Evolutionary conservation across 2,888 invertebrate genomes (phyloP).

Genomic region (Agonopterix arenella): DNA sequence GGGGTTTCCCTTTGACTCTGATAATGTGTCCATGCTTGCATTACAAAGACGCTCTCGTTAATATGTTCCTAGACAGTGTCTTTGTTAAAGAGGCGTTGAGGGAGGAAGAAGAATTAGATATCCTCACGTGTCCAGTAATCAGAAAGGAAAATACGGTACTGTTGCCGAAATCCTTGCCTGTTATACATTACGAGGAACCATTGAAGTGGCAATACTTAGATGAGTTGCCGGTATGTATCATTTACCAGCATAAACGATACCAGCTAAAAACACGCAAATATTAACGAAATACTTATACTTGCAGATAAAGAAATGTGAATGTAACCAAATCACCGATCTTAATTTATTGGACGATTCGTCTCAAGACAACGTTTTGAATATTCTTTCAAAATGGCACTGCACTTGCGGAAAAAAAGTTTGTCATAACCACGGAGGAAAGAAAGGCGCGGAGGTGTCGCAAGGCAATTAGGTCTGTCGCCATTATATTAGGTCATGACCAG

Average conservation of each 20-base stretch:
- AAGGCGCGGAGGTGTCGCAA: too few species aligned
- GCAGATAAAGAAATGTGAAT: conserved; percentile 66
- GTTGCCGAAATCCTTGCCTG: conserved; percentile 50
- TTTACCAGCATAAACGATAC: background rate
- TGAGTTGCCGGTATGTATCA: conserved; percentile 43
- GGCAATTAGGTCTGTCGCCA: too few species aligned
- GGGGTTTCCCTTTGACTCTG: conserved; percentile 60
- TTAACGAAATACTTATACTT: conserved; percentile 12
- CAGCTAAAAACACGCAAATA: too few species aligned
- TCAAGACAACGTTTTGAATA: conserved; percentile 59
- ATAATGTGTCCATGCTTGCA: conserved; percentile 46
- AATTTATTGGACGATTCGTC: conserved; percentile 53
- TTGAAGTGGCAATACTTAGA: conserved; percentile 55
- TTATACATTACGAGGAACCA: conserved; percentile 40
- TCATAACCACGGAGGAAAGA: too few species aligned
- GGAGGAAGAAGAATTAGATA: conserved; percentile 34
- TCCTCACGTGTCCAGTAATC: conserved; percentile 38
- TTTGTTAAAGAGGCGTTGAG: conserved; percentile 38
- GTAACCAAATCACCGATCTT: conserved; percentile 56
- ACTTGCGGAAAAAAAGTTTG: conserved; percentile 60
- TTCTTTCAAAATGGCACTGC: conserved; percentile 66
- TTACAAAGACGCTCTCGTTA: conserved; percentile 45
- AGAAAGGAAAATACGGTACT: conserved; percentile 53
- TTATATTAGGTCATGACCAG: too few species aligned
- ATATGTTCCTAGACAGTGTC: conserved; percentile 38